Base-by-base conservation (phyloP, 2,113 vertebrate species). In the Spermophilus dauricus region DNA sequence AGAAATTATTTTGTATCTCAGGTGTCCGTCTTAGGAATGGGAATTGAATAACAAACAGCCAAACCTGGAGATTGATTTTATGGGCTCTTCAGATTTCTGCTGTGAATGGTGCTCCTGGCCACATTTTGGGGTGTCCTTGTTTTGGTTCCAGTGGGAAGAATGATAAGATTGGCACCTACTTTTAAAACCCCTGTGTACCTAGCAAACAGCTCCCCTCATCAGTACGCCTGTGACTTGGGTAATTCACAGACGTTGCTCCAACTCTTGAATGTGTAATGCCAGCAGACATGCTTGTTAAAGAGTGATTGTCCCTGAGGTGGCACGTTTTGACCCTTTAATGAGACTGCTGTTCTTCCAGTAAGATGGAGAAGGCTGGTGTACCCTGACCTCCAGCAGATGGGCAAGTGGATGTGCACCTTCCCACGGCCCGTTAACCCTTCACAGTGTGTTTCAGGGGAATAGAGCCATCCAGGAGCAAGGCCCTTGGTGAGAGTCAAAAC, bases 251-350 rank as follows among this genome's bases (percentile, higher is more conserved):
- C 24, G 2, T 8, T 0, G 11, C 17, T 22, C 42, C 51, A 0
- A 7, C 9, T 58, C 5, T 58, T 1, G 30, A 3, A 18, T 0
- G 56, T 39, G 51, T 61, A 1, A 75, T 4, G 20, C 1, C 3
- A 2, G 42, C 3, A 8, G 10, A 11, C 0, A 0, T 18, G 8
- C 39, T 63, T 6, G 8, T 34, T 16, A 7, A 37, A 2, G 26
- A 42, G n/a, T 0, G 0, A 1, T 3, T 26, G 48, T 18, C 48
- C 5, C 5, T 4, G 4, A 48, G 48, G 37, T 3, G 34, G 56
- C n/a, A 18, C 4, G 30, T 39, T 48, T 22, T 26, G 51, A 39
- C 10, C 69, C 18, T 51, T 91, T 18, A 24, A 2, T 42, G 0
- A 56, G 72, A 56, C 32, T 42, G 65, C 1, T 48, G 70, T 75